These are phyloP conservation scores for human DNA, from an alignment of 2,113 vertebrate genomes.

Conservation along the genomic window GRCh38 chr1:57353001-57353500, in stretches of 20 bases:
- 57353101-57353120: no score
- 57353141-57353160: background rate
- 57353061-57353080: background rate
- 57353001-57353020: background rate
- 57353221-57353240: background rate
- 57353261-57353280: background rate
- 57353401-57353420: background rate
- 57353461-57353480: background rate
- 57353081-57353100: no score
- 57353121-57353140: no score
- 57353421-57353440: background rate
- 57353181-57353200: background rate
- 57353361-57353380: background rate
- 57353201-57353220: background rate
- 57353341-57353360: background rate
- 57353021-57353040: background rate
- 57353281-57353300: no score
- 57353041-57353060: background rate
- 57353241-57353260: background rate
- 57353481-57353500: background rate
- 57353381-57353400: background rate
- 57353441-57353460: background rate
- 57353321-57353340: background rate
- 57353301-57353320: background rate
- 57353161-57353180: background rate